Percentiles rank a stretch among this genome's conserved stretches.
Conservation (phyloP, 2,888 invertebrate species). For the Drosophila diplacantha region DNA sequence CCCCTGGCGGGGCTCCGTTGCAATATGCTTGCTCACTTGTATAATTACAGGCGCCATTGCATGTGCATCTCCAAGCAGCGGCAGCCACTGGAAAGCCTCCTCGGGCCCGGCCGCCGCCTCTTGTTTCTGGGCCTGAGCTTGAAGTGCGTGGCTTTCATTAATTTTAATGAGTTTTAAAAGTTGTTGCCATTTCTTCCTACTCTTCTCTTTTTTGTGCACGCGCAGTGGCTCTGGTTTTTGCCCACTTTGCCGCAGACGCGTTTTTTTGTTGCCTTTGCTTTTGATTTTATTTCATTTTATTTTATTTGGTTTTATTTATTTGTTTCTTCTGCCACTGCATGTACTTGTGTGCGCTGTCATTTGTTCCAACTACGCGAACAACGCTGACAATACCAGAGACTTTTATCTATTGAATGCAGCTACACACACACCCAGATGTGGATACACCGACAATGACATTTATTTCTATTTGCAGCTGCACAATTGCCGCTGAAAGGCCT, state of each 20-base stretch:
- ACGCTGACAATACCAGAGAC: slow-evolving; percentile 19
- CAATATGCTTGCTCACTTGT: slow-evolving; percentile 72
- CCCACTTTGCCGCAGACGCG: slow-evolving; percentile 25
- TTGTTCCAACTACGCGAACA: slow-evolving; percentile 19
- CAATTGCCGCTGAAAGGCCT: slow-evolving; percentile 16
- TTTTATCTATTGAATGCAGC: slow-evolving; percentile 45
- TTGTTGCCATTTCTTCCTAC: slow-evolving; percentile 61
- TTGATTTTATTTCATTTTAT: slow-evolving; percentile 8
- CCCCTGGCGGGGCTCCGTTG: slow-evolving; percentile 36
- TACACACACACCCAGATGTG: not conserved
- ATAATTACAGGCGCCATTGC: slow-evolving; percentile 69
- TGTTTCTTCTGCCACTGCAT: slow-evolving; percentile 28
- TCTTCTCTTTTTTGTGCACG: not conserved
- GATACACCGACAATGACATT: slow-evolving; percentile 44
- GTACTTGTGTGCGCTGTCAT: slow-evolving; percentile 3
- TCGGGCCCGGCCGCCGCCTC: slow-evolving; percentile 5
- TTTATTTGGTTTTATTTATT: slow-evolving; percentile 54
- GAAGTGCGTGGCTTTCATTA: slow-evolving; percentile 72
- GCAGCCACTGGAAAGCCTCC: slow-evolving; percentile 3
- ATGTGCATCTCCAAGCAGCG: slow-evolving; percentile 28
- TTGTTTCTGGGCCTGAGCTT: slow-evolving; percentile 39
- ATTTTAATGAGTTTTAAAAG: slow-evolving; percentile 72
- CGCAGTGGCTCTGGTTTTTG: slow-evolving; percentile 1
- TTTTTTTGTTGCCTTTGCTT: slow-evolving; percentile 20
- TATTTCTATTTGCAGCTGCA: slow-evolving; percentile 49